phyloP scores from a whole-genome alignment of 2,888 invertebrate genomes.

The Napeogenes inachia region DNA sequence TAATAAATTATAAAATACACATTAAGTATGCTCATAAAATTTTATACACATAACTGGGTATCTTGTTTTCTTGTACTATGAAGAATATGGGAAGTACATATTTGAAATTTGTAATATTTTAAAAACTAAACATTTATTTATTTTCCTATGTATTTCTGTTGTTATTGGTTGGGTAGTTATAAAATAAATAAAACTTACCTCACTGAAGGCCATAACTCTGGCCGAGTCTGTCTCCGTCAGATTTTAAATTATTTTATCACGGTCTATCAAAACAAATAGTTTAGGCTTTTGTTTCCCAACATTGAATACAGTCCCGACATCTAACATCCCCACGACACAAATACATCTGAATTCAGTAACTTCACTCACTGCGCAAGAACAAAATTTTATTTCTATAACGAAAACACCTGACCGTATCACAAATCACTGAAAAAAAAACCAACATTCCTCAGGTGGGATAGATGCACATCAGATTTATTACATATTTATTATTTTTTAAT shows the following conservation, averaged over 20 bases:
- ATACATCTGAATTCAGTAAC: slow-evolving; percentile 72
- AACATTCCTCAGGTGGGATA: slow-evolving; percentile 82
- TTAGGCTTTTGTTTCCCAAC: slow-evolving; percentile 75
- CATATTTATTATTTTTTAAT: slow-evolving; percentile 40
- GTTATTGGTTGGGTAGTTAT: not conserved
- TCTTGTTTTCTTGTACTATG: slow-evolving; percentile 12
- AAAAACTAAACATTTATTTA: too few relatives aligned
- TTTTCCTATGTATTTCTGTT: too few relatives aligned
- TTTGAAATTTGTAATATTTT: too few relatives aligned
- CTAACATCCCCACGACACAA: slow-evolving; percentile 73
- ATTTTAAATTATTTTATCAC: slow-evolving; percentile 71
- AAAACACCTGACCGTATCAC: slow-evolving; percentile 80
- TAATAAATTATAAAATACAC: slow-evolving; percentile 27
- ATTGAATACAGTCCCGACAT: slow-evolving; percentile 75
- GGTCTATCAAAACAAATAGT: slow-evolving; percentile 76
- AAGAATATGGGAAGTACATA: too few relatives aligned
- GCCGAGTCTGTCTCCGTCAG: slow-evolving; percentile 76
- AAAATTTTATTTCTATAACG: slow-evolving; percentile 73
- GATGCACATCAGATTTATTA: slow-evolving; percentile 56
- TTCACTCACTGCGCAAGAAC: slow-evolving; percentile 77
- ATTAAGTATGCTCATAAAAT: slow-evolving; percentile 19
- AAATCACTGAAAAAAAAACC: slow-evolving; percentile 78
- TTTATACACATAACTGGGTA: slow-evolving; percentile 26
- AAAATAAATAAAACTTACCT: slow-evolving; percentile 74
- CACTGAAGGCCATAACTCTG: slow-evolving; percentile 87